Percentiles rank a stretch among this genome's conserved stretches.
Conservation (phyloP, 2,113 vertebrate genomes). For the Tupaia tana region DNA sequence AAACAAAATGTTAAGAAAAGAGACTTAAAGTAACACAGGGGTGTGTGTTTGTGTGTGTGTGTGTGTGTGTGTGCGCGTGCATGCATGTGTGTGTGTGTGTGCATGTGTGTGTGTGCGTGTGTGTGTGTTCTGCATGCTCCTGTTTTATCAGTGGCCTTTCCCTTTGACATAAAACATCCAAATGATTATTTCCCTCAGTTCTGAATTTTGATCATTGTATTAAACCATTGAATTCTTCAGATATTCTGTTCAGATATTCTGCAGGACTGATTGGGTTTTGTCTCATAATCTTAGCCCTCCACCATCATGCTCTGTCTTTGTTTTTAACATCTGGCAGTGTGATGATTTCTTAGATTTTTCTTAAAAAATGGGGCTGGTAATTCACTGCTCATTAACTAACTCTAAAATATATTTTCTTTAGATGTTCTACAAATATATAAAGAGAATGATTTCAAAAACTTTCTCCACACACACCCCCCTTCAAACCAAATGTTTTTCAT, state of each 20-base stretch:
- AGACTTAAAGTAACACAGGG: neutral
- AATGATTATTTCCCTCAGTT: neutral
- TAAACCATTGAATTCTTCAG: neutral
- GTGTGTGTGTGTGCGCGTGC: too few relatives aligned
- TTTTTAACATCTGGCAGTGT: neutral
- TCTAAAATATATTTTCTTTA: neutral
- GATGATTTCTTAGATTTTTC: neutral
- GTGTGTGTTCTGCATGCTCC: neutral
- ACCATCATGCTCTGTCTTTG: neutral
- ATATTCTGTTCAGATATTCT: neutral
- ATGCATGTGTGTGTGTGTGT: too few relatives aligned
- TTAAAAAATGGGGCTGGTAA: neutral
- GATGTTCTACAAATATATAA: constrained; percentile 21
- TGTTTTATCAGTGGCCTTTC: neutral
- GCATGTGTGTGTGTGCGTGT: too few relatives aligned
- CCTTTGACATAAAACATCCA: neutral
- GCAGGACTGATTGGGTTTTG: neutral
- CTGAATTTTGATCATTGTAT: neutral
- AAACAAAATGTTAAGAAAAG: neutral
- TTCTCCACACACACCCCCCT: neutral
- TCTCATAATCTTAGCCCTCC: neutral
- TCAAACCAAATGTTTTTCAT: constrained; percentile 68
- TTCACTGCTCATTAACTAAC: constrained; percentile 41
- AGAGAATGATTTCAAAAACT: constrained; percentile 5
- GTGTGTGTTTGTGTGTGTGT: neutral